Conservation (phyloP, 2,113 vertebrate genomes). For the Charadrius vociferus region DNA sequence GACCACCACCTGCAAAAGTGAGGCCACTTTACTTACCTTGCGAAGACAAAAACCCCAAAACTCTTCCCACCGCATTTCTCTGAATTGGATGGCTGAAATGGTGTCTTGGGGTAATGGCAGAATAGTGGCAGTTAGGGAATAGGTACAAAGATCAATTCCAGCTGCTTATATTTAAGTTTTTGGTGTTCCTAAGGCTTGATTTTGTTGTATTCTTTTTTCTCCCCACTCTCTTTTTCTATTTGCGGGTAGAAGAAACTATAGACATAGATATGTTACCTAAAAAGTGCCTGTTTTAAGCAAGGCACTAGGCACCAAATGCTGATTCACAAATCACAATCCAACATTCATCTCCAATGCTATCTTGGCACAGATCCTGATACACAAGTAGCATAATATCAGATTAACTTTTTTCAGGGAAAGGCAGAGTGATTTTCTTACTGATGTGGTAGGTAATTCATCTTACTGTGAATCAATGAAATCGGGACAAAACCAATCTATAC, state of each 20-base stretch:
- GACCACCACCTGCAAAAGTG: not conserved
- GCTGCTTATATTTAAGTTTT: not conserved
- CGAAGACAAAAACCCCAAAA: accelerated
- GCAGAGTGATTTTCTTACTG: not conserved
- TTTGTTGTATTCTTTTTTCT: accelerated
- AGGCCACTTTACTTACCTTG: not conserved
- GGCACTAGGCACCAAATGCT: not conserved
- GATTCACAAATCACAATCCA: not conserved
- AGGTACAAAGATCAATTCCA: not conserved
- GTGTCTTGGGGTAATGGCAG: not conserved
- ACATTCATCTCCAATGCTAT: not conserved
- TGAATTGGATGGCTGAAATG: not conserved
- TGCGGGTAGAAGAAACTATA: not conserved
- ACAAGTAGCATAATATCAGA: not conserved
- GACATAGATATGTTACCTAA: not conserved
- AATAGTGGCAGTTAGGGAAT: not conserved
- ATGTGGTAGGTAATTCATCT: not conserved
- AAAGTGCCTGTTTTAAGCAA: not conserved
- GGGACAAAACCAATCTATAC: not conserved
- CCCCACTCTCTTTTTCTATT: accelerated
- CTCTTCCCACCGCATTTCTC: not conserved
- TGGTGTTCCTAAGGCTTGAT: not conserved
- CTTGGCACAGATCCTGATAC: not conserved
- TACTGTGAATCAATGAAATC: not conserved
- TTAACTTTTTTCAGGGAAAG: not conserved